Evolutionary conservation across 2,888 invertebrate species (phyloP).

Genomic region (Rugalucina vietnamica): DNA sequence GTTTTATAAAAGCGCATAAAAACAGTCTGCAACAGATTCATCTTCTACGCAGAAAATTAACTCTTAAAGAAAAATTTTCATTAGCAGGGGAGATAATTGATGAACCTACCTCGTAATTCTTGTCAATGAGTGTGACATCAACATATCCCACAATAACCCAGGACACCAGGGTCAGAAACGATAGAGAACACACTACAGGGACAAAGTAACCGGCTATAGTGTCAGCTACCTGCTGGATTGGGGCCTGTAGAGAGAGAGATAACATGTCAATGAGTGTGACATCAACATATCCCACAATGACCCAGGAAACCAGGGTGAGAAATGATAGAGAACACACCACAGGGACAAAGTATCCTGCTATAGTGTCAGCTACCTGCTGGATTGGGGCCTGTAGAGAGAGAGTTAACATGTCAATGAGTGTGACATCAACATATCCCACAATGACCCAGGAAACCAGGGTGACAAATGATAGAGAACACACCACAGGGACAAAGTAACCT

Average conservation of each 20-base stretch:
- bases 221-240: constrained; percentile 98
- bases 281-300: no score
- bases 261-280: no score
- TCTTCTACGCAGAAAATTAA: no score
- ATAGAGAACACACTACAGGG: constrained; percentile 94
- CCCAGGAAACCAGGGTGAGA: no score
- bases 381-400: neutral
- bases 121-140: constrained; percentile 87
- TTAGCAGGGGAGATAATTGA: no score
- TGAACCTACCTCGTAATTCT: constrained; percentile 73
- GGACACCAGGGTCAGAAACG: constrained; percentile 91
- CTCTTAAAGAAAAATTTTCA: no score
- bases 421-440: constrained; percentile 89
- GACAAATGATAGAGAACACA: constrained; percentile 92
- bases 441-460: constrained; percentile 95
- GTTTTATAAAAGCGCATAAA: no score
- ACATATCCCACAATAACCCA: constrained; percentile 94
- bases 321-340: no score
- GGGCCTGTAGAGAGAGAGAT: constrained; percentile 87
- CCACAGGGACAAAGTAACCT: constrained; percentile 98
- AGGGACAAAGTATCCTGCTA: neutral
- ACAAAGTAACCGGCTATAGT: constrained; percentile 99
- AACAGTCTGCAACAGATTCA: no score
- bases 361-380: neutral
- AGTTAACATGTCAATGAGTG: constrained; percentile 85